Base-by-base conservation (phyloP, 2,113 vertebrate genomes). In the Chunga burmeisteri region DNA sequence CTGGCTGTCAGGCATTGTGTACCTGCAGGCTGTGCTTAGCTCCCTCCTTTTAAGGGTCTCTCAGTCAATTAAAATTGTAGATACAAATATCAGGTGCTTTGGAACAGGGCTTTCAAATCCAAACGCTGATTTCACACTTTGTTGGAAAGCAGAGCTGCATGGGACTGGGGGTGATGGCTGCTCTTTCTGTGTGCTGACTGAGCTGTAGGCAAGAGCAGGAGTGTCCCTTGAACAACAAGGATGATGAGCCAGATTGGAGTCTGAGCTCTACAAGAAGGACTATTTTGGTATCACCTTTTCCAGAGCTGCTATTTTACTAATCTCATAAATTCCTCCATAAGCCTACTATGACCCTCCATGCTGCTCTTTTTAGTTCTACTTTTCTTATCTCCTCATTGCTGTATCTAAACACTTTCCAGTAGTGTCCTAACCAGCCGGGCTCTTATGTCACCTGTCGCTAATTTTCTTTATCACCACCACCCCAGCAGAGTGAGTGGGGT, bases 21-120 rank as follows among this genome's bases (percentile, higher is more conserved):
- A 96, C 88, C 96, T 88, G 72, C 75, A 90, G 94, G 90, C 95
- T 96, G 71, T 83, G 61, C 83, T 91, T 91, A 81, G 70, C 72
- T 89, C 71, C 68, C 34, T 71, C 49, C 12, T 83, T 96, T 85
- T 86, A 81, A 91, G 83, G 53, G 40, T 89, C 68, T 93, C n/a
- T 74, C 66, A 53, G 30, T 84, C 83, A 92, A 91, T 72, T 95
- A 94, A 92, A 94, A 89, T 53, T 68, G 83, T 27, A 84, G 73
- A 91, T 72, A 67, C 15, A 68, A 91, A 72, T 94, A 91, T 88
- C 49, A 58, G 66, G 61, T 85, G 8, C 42, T 94, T 90, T 87
- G 49, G 46, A 84, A 82, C 1, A 13, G 6, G 12, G 10, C 8
- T 92, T 95, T 94, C 19, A 49, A 81, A 89, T 40, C 50, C n/a